phyloP scores from a whole-genome alignment of 2,888 invertebrate species.

The Liopterus haemorrhoidalis region DNA sequence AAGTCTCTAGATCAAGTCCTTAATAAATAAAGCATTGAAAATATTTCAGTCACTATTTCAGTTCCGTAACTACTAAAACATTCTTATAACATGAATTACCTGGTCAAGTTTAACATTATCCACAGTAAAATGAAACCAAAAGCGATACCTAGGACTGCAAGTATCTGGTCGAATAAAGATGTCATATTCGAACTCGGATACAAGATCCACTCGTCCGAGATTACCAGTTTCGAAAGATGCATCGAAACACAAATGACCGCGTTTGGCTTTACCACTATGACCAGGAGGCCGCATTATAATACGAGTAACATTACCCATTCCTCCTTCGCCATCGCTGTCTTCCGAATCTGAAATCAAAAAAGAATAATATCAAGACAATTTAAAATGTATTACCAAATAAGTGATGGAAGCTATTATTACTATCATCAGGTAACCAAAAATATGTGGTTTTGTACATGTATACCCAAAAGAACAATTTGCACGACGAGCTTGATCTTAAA shows the following conservation, averaged over 20 bases:
- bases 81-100: conserved; percentile 46
- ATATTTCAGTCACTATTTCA: conserved; percentile 5
- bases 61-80: neutral
- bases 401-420: too few relatives aligned
- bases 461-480: too few relatives aligned
- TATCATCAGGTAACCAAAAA: too few relatives aligned
- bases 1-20: too few relatives aligned
- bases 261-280: conserved; percentile 91
- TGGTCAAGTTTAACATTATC: conserved; percentile 92
- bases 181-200: conserved; percentile 94
- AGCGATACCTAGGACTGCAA: conserved; percentile 83
- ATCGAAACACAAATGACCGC: conserved; percentile 94
- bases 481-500: too few relatives aligned
- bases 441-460: too few relatives aligned
- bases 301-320: conserved; percentile 85
- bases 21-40: neutral
- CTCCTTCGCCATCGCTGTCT: conserved; percentile 89
- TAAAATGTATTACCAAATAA: too few relatives aligned
- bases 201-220: conserved; percentile 88
- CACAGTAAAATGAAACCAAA: conserved; percentile 98
- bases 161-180: conserved; percentile 94
- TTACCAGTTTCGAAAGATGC: conserved; percentile 97
- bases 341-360: conserved; percentile 65
- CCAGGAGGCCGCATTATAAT: conserved; percentile 83
- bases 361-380: too few relatives aligned